A percentile compares a stretch with the other conserved stretches of the same genome.
Evolutionary conservation across 2,113 vertebrate genomes (phyloP).

Genomic region (Phasianus colchicus): DNA sequence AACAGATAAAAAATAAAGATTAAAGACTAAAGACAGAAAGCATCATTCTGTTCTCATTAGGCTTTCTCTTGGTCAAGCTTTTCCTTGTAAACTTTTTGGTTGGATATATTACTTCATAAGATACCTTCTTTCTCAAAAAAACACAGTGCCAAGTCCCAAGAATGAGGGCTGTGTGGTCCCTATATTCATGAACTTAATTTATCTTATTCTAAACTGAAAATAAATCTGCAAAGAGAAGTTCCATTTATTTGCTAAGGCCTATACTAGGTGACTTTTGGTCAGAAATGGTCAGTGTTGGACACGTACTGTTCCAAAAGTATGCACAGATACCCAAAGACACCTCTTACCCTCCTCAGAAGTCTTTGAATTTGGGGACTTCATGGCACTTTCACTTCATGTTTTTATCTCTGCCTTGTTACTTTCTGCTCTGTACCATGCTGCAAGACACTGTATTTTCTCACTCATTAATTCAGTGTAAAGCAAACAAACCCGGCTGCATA

Average conservation of each 20-base stretch:
- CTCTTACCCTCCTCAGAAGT: not conserved
- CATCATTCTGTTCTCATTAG: not conserved
- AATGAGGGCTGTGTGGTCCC: not conserved
- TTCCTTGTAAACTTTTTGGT: not conserved
- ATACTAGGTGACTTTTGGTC: not conserved
- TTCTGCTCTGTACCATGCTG: not conserved
- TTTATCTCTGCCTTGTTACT: not conserved
- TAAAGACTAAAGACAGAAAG: not conserved
- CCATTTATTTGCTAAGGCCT: not conserved
- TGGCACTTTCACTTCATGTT: not conserved
- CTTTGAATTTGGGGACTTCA: not conserved
- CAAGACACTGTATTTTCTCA: not conserved
- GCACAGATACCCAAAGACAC: not conserved
- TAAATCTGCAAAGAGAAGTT: not conserved
- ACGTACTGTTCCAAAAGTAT: not conserved
- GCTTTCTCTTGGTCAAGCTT: not conserved
- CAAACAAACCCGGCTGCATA: not conserved
- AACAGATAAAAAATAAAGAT: not conserved
- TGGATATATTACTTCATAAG: not conserved
- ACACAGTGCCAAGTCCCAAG: not conserved
- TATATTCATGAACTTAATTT: not conserved
- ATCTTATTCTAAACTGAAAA: not conserved
- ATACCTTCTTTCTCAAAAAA: not conserved
- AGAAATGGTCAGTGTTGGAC: not conserved
- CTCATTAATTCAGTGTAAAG: not conserved